Evolutionary conservation across 2,797 vertebrate species (phyloP).

Genomic region (Hydrocynus forskahlii): DNA sequence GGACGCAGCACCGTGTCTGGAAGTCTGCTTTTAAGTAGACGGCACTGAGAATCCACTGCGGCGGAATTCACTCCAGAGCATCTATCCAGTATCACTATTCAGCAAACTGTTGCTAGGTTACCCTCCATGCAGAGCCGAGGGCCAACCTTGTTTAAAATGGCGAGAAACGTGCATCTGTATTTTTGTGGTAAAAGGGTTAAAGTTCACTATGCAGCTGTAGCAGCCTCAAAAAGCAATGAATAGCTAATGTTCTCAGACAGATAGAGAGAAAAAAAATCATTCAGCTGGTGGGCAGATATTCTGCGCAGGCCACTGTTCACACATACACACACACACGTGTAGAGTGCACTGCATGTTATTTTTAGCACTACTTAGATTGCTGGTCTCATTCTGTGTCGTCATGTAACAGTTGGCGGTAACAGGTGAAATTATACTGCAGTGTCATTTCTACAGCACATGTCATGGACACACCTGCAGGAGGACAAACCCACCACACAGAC

Average conservation of each 20-base stretch:
- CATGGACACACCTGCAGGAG: conserved; percentile 1
- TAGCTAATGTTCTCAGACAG: conserved; percentile 20
- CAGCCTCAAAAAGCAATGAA: conserved; percentile 22
- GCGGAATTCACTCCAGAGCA: conserved; percentile 51
- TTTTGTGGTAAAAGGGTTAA: conserved; percentile 54
- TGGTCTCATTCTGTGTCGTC: conserved; percentile 14
- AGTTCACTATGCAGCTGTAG: conserved; percentile 47
- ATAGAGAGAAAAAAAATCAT: background rate
- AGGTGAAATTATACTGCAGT: conserved; percentile 13
- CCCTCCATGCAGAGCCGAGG: conserved; percentile 39
- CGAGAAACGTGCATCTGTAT: conserved; percentile 46
- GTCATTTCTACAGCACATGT: background rate
- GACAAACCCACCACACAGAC: conserved; percentile 4
- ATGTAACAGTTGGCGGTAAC: background rate
- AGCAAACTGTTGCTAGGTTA: conserved; percentile 65
- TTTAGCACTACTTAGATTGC: conserved; percentile 5
- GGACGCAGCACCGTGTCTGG: conserved; percentile 21
- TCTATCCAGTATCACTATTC: conserved; percentile 51
- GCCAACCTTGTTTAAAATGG: conserved; percentile 48
- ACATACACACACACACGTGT: background rate
- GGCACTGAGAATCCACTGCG: conserved; percentile 29
- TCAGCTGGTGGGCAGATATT: background rate
- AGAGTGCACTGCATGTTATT: conserved; percentile 6
- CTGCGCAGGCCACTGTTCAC: too few relatives aligned
- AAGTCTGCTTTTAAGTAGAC: conserved; percentile 43